These are phyloP conservation scores for Notamacropus eugenii DNA, from an alignment of 2,797 vertebrate genomes.

Conservation along the genomic window DNA sequence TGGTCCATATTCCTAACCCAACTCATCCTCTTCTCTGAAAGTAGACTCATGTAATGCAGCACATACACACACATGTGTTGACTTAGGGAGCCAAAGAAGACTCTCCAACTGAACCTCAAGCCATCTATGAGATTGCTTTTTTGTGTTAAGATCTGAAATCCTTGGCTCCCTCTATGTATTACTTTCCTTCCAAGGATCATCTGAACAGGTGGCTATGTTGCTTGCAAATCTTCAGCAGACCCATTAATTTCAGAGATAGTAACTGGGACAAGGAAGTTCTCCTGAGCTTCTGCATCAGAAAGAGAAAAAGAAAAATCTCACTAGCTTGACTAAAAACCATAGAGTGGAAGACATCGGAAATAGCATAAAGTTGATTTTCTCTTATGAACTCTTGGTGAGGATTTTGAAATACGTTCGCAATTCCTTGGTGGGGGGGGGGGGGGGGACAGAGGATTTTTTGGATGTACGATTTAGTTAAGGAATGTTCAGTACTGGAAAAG, in stretches of 20 bases:
- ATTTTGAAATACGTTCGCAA: slow-evolving; percentile 24
- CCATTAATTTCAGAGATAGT: slow-evolving; percentile 59
- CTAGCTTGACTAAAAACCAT: neutral
- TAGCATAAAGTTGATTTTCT: neutral
- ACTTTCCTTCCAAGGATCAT: neutral
- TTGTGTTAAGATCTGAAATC: neutral
- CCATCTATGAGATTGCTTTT: neutral
- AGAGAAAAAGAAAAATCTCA: slow-evolving; percentile 40
- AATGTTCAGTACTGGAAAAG: neutral
- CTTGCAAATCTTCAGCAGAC: slow-evolving; percentile 25
- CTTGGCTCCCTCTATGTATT: neutral
- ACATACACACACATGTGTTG: neutral
- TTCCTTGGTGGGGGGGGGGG: neutral
- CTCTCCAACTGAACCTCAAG: neutral
- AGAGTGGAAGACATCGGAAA: slow-evolving; percentile 22
- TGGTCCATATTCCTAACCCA: neutral
- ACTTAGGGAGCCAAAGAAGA: neutral
- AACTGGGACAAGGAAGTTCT: slow-evolving; percentile 34
- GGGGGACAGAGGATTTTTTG: neutral
- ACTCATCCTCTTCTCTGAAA: neutral
- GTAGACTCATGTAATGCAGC: neutral
- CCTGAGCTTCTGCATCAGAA: slow-evolving; percentile 63
- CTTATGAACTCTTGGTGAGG: neutral
- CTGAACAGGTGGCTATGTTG: slow-evolving; percentile 64
- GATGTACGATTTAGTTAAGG: slow-evolving; percentile 26